These are phyloP conservation scores for Bugulina stolonifera DNA, from an alignment of 2,888 invertebrate genomes.

Conservation along the genomic window DNA sequence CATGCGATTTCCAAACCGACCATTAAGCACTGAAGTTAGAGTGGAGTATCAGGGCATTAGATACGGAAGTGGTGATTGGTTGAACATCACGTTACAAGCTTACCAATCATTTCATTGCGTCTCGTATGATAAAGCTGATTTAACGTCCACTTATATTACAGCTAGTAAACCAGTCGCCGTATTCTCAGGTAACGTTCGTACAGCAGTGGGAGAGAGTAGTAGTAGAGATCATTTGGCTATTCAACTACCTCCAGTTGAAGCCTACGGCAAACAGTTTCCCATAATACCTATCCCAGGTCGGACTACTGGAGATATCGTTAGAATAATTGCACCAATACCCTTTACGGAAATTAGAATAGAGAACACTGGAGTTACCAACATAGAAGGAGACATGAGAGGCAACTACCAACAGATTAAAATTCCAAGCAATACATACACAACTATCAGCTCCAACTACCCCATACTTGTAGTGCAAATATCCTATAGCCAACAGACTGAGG, in stretches of 20 bases:
- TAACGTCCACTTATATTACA: background rate
- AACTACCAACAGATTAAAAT: background rate
- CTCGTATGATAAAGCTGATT: constrained; percentile 18
- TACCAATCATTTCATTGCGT: constrained; percentile 19
- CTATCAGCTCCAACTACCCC: background rate
- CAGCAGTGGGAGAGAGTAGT: constrained; percentile 14
- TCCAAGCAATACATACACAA: constrained; percentile 3
- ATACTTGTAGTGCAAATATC: constrained; percentile 22
- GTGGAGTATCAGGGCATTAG: background rate
- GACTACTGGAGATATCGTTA: background rate
- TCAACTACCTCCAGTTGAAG: constrained; percentile 7
- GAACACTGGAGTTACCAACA: background rate
- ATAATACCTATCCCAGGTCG: constrained; percentile 23
- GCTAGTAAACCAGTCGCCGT: constrained; percentile 26
- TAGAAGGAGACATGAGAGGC: background rate
- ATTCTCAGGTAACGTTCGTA: constrained; percentile 21
- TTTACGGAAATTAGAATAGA: constrained; percentile 14
- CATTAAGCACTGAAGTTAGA: background rate
- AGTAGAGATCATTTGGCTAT: constrained; percentile 10
- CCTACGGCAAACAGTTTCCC: constrained; percentile 17
- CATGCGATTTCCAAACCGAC: constrained; percentile 1
- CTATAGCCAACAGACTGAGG: background rate
- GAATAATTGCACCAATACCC: background rate
- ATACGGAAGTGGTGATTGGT: constrained; percentile 11
- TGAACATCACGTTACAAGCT: constrained; percentile 21